These are phyloP conservation scores for Carettochelys insculpta DNA, from an alignment of 2,113 vertebrate species.

Conservation along the genomic window DNA sequence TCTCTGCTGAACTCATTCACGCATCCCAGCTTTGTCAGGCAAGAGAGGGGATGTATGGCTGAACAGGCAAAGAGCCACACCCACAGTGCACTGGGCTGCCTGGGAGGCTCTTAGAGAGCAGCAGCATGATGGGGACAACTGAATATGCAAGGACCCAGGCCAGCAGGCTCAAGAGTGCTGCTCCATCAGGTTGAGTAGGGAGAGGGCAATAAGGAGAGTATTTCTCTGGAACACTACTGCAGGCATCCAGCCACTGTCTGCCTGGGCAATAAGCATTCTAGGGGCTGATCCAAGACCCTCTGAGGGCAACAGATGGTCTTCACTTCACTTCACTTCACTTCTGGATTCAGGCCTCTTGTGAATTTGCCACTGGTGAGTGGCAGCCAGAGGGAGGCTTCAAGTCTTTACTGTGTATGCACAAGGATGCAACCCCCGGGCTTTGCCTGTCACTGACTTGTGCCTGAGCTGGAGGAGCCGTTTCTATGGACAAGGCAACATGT, in stretches of 20 bases:
- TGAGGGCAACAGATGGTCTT: too few relatives aligned
- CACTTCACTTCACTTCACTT: too few relatives aligned
- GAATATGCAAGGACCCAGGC: not conserved
- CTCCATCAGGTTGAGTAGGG: not conserved
- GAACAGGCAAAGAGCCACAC: not conserved
- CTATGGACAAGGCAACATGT: too few relatives aligned
- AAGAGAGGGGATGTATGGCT: not conserved
- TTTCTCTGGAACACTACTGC: not conserved
- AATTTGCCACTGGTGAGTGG: too few relatives aligned
- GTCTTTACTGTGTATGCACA: too few relatives aligned
- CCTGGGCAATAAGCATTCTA: not conserved
- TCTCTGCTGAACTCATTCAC: not conserved
- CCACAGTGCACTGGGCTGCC: not conserved
- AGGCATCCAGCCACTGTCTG: not conserved
- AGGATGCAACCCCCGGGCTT: too few relatives aligned
- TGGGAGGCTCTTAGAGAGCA: not conserved
- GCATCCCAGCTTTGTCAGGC: not conserved
- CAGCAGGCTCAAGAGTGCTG: not conserved
- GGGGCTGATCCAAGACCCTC: not conserved
- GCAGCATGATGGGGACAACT: not conserved
- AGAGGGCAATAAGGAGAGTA: not conserved
- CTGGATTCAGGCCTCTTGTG: too few relatives aligned
- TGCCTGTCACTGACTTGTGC: too few relatives aligned
- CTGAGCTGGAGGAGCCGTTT: too few relatives aligned
- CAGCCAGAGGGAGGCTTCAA: too few relatives aligned